phyloP scores from a whole-genome alignment of 2,888 invertebrate genomes.

The Dasysyrphus tricinctus region DNA sequence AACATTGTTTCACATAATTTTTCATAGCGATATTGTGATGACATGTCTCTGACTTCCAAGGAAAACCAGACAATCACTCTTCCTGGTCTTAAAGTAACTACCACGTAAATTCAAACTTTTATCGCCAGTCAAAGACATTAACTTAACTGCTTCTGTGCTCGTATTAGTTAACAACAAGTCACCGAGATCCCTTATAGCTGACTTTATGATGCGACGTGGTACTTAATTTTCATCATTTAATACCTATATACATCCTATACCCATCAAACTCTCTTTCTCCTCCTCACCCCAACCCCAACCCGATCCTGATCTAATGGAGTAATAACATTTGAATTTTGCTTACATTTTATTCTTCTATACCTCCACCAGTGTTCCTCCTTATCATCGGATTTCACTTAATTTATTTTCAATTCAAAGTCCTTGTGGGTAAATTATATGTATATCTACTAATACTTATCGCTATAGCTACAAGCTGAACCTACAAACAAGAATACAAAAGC shows the following conservation, averaged over 20 bases:
- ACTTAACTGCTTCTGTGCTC: slow-evolving; percentile 48
- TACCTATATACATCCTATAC: not conserved
- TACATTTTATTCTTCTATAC: slow-evolving; percentile 33
- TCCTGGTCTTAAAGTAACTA: slow-evolving; percentile 38
- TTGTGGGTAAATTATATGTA: slow-evolving; percentile 14
- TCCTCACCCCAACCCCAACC: not conserved
- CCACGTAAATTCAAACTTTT: slow-evolving; percentile 61
- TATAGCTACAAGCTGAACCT: not conserved
- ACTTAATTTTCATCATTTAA: slow-evolving; percentile 62
- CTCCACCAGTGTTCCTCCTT: slow-evolving; percentile 10
- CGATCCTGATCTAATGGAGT: slow-evolving; percentile 18
- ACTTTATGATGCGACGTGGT: slow-evolving; percentile 53
- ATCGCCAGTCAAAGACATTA: slow-evolving; percentile 58
- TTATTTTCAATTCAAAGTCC: slow-evolving; percentile 67
- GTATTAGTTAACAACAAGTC: slow-evolving; percentile 50
- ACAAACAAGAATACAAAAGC: not conserved
- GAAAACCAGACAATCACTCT: slow-evolving; percentile 49
- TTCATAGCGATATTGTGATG: slow-evolving; percentile 14
- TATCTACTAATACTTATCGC: not conserved
- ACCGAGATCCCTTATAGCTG: slow-evolving; percentile 6
- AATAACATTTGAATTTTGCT: slow-evolving; percentile 66
- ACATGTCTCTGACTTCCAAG: slow-evolving; percentile 1
- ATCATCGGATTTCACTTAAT: slow-evolving; percentile 66
- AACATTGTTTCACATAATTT: slow-evolving; percentile 41
- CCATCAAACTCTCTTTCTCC: not conserved